Base-by-base conservation (phyloP, 2,113 vertebrate genomes). In the Vulpes ferrilata region DNA sequence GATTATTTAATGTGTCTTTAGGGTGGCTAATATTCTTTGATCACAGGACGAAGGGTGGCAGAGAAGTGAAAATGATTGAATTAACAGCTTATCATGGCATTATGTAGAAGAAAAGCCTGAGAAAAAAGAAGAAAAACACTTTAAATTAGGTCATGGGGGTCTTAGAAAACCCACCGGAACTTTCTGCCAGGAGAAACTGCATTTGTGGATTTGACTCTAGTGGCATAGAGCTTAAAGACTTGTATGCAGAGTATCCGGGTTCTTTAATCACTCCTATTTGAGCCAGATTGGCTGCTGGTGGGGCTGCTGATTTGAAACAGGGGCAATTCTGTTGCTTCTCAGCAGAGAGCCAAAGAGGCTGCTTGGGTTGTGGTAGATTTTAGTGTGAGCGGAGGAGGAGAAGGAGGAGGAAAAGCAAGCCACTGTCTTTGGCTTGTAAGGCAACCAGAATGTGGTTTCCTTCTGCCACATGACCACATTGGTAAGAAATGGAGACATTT, bases 21-120 rank as follows among this genome's bases (percentile, higher is more conserved):
- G 67, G 8, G 79, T 87, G 53, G 55, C 88, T 97, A 88, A 93
- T 48, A 60, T 78, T 89, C 92, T 97, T 94, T 96, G 92, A 92
- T 98, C 92, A 76, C 20, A 11, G 59, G 62, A 88, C 0, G 57
- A 93, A 96, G 64, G 79, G 51, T 51, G 83, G 62, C 93, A 88
- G 60, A 95, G 86, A 93, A 96, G 69, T 35, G 74, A 90, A 97
- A 97, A 92, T 96, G 93, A 93, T 65, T 95, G 85, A 90, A 95
- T 96, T 86, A 96, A 60, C 82, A 95, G 96, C 91, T 95, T 92
- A 84, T 51, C 53, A 20, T 43, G 9, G 90, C 76, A 35, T 69
- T 60, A 38, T 67, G 30, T 20, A 7, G 48, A 79, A 38, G 48
- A 74, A 80, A 91, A 78, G 76, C 65, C 67, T 82, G 48, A 93